Evolutionary conservation across 53 echinoderm and acorn worm genomes (phyloP).

Genomic region (Crossaster papposus): DNA sequence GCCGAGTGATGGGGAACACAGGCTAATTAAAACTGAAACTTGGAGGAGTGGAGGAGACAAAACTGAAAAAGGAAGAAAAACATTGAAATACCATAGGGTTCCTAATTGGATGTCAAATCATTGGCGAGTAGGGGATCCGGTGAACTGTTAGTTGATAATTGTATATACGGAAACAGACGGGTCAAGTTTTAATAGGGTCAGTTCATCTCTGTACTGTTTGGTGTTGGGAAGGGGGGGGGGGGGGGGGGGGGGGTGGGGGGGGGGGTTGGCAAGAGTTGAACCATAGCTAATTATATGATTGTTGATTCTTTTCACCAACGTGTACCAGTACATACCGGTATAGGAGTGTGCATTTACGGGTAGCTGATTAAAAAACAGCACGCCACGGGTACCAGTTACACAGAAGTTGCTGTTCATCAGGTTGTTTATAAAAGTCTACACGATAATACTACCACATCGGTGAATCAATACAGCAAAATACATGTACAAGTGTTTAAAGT

Average conservation of each 20-base stretch:
- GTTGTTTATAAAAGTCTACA: too few species aligned
- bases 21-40: slow-evolving; percentile 29
- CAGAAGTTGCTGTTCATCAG: too few species aligned
- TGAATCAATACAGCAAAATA: too few species aligned
- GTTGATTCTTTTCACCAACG: too few species aligned
- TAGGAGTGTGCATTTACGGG: too few species aligned
- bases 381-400: too few species aligned
- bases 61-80: not conserved
- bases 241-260: not conserved
- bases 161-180: slow-evolving; percentile 2
- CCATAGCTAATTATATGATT: not conserved
- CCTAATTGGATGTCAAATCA: slow-evolving; percentile 53
- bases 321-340: too few species aligned
- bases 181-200: not conserved
- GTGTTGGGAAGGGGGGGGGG: not conserved
- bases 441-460: too few species aligned
- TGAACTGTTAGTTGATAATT: slow-evolving; percentile 13
- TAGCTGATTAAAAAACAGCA: too few species aligned
- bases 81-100: slow-evolving; percentile 9
- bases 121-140: not conserved
- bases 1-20: slow-evolving; percentile 52
- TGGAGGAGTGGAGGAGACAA: not conserved
- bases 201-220: slow-evolving; percentile 8
- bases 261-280: not conserved
- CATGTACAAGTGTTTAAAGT: too few species aligned